These are phyloP conservation scores for Hystrix brachyura DNA, from an alignment of 2,113 vertebrate species.

Conservation along the genomic window DNA sequence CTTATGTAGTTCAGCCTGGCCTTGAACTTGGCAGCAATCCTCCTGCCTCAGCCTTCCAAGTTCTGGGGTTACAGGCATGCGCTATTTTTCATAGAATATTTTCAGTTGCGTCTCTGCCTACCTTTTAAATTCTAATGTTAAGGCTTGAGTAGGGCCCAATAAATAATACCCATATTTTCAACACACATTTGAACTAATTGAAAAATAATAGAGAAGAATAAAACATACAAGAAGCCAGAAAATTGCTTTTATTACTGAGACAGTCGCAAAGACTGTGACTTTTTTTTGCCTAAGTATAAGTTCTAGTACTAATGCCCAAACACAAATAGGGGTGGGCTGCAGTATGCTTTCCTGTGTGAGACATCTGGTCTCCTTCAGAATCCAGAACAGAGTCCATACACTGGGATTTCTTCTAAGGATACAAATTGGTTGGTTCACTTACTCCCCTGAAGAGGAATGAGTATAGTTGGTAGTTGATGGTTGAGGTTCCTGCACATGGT, in stretches of 20 bases:
- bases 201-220: not conserved
- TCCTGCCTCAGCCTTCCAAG: not conserved
- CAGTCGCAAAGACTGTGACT: not conserved
- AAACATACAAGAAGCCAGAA: not conserved
- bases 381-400: not conserved
- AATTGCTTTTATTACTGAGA: not conserved
- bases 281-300: not conserved
- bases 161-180: constrained; percentile 40
- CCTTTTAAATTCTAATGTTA: constrained; percentile 32
- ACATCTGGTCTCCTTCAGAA: not conserved
- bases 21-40: not conserved
- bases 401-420: not conserved
- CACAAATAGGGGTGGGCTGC: not conserved
- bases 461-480: not conserved
- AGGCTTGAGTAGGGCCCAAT: not conserved
- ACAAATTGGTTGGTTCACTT: not conserved
- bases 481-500: not conserved
- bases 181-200: not conserved
- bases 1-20: not conserved
- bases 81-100: not conserved
- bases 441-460: not conserved
- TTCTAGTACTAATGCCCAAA: not conserved
- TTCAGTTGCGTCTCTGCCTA: not conserved
- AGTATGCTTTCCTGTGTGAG: not conserved
- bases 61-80: not conserved